Evolutionary conservation across 1,140 invertebrate species (phyloP).

Genomic region (Choristoneura fumiferana): DNA sequence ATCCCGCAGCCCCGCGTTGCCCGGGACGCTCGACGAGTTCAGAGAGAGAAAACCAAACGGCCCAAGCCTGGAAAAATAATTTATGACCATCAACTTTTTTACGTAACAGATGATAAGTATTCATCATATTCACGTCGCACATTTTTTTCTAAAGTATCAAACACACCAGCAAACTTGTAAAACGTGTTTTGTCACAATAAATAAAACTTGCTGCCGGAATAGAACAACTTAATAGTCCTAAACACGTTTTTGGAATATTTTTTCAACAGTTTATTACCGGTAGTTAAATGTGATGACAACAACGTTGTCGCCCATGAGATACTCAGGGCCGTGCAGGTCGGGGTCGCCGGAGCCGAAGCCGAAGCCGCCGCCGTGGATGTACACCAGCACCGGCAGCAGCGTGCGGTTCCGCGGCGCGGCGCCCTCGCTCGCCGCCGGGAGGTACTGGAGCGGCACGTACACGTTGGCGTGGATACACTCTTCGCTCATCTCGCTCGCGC

Average conservation of each 20-base stretch:
- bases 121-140: neutral
- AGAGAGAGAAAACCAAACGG: slow-evolving; percentile 79
- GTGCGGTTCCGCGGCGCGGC: neutral
- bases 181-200: too few relatives aligned
- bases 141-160: neutral
- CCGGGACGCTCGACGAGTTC: slow-evolving; percentile 79
- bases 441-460: slow-evolving; percentile 45
- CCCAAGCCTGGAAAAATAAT: slow-evolving; percentile 52
- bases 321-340: slow-evolving; percentile 80
- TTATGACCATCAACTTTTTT: neutral
- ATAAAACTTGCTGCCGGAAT: neutral
- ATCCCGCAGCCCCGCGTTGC: slow-evolving; percentile 85
- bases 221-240: too few relatives aligned
- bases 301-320: slow-evolving; percentile 81
- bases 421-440: slow-evolving; percentile 21
- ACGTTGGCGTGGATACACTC: slow-evolving; percentile 60
- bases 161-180: too few relatives aligned
- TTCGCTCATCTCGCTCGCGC: slow-evolving; percentile 42
- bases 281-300: slow-evolving; percentile 87
- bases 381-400: slow-evolving; percentile 82
- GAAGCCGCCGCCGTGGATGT: slow-evolving; percentile 88
- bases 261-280: slow-evolving; percentile 47
- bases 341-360: slow-evolving; percentile 79
- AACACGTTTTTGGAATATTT: neutral
- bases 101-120: too few relatives aligned